These are phyloP conservation scores for Pao palembangensis DNA, from an alignment of 2,113 vertebrate species.

Conservation along the genomic window DNA sequence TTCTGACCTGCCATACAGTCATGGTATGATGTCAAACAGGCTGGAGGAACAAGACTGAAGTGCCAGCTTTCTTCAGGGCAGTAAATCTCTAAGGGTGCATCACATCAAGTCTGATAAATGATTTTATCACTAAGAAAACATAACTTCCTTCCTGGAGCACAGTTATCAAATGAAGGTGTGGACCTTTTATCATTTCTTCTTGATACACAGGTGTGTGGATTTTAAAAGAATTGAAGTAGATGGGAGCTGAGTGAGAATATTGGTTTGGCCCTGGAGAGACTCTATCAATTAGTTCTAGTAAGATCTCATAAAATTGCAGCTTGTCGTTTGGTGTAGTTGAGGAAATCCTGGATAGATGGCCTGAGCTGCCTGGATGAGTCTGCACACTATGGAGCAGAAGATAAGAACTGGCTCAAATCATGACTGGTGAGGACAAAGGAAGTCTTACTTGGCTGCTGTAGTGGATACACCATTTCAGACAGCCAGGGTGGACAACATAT, in stretches of 20 bases:
- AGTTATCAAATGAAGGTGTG: too few species aligned
- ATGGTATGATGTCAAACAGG: too few species aligned
- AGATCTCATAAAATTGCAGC: conserved; percentile 13
- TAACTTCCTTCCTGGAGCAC: too few species aligned
- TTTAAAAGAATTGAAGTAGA: too few species aligned
- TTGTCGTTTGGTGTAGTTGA: not conserved
- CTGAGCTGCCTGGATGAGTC: not conserved
- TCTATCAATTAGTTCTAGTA: not conserved
- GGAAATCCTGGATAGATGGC: not conserved
- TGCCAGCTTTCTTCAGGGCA: not conserved
- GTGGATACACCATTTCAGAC: conserved; percentile 38
- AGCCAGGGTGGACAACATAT: not conserved
- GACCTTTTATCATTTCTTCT: too few species aligned
- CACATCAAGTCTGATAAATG: too few species aligned
- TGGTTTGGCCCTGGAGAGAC: conserved; percentile 3
- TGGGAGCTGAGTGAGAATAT: not conserved
- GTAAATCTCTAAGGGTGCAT: not conserved
- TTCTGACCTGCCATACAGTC: too few species aligned
- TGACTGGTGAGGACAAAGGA: not conserved
- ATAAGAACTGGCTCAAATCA: too few species aligned
- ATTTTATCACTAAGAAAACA: too few species aligned
- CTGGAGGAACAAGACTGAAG: not conserved
- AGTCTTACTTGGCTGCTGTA: conserved; percentile 28
- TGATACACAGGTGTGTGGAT: too few species aligned
- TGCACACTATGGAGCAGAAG: too few species aligned